phyloP scores from a whole-genome alignment of 2,888 invertebrate genomes.

The Dryobota labecula region DNA sequence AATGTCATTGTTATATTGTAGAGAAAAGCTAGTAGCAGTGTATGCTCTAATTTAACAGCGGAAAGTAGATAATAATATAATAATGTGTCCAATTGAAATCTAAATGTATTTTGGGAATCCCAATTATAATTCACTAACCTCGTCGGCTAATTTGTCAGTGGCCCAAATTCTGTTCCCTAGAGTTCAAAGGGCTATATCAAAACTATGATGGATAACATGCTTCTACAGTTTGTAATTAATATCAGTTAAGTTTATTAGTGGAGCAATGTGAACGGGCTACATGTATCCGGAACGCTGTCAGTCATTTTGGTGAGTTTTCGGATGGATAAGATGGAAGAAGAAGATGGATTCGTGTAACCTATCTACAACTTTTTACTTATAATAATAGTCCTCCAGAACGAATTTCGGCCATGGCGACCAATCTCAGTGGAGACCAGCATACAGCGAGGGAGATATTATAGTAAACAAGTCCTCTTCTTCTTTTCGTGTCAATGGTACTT shows the following conservation, averaged over 20 bases:
- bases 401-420: no score
- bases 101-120: background rate
- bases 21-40: background rate
- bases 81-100: background rate
- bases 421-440: no score
- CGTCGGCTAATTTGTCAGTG: constrained; percentile 34
- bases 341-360: no score
- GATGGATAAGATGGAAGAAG: no score
- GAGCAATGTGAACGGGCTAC: background rate
- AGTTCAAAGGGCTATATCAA: constrained; percentile 47
- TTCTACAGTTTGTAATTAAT: constrained; percentile 53
- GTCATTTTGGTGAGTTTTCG: background rate
- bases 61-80: background rate
- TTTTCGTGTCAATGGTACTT: no score
- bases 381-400: no score
- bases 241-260: constrained; percentile 26
- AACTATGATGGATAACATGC: constrained; percentile 40
- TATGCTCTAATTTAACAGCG: background rate
- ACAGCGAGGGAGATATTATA: no score
- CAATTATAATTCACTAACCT: constrained; percentile 18
- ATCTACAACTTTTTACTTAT: no score
- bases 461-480: no score
- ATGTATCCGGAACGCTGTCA: background rate
- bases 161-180: constrained; percentile 31
- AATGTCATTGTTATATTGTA: background rate